Percentiles rank a stretch among this genome's conserved stretches.
phyloP scores from a whole-genome alignment of 2,888 invertebrate genomes.

The Epistrophe grossulariae region DNA sequence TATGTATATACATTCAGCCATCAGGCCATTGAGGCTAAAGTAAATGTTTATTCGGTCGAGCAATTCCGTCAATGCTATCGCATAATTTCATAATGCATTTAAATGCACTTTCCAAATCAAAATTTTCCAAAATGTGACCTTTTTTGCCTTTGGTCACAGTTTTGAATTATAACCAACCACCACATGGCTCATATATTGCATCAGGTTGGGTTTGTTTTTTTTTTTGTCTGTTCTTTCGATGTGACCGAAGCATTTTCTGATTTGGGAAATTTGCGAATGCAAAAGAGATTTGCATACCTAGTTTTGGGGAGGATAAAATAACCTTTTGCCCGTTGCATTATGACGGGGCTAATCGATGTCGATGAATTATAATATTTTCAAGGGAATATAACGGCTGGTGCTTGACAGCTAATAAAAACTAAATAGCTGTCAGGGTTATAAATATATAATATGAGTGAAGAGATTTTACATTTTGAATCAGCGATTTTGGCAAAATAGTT shows the following conservation, averaged over 20 bases:
- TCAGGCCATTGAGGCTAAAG: slow-evolving; percentile 50
- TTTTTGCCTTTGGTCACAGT: slow-evolving; percentile 46
- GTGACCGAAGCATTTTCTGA: slow-evolving; percentile 9
- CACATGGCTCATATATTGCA: slow-evolving; percentile 15
- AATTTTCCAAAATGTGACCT: slow-evolving; percentile 39
- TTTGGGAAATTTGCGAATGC: slow-evolving; percentile 12
- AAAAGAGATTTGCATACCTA: slow-evolving; percentile 27
- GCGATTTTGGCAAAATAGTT: neutral
- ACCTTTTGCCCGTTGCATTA: slow-evolving; percentile 15
- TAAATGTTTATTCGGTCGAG: slow-evolving; percentile 71
- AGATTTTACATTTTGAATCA: slow-evolving; percentile 8
- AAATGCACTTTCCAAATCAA: slow-evolving; percentile 45
- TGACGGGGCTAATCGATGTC: slow-evolving; percentile 8
- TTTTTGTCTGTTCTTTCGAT: slow-evolving; percentile 10
- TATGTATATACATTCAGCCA: slow-evolving; percentile 2
- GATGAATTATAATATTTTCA: slow-evolving; percentile 23
- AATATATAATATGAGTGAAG: neutral
- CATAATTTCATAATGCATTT: slow-evolving; percentile 66
- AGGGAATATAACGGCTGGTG: slow-evolving; percentile 33
- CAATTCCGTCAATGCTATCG: slow-evolving; percentile 63
- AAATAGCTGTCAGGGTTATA: neutral
- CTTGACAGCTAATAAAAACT: slow-evolving; percentile 3
- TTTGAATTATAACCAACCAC: slow-evolving; percentile 23
- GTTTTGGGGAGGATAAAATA: neutral
- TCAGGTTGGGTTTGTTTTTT: slow-evolving; percentile 32